A percentile compares a stretch with the other conserved stretches of the same genome.
Evolutionary conservation across 2,113 vertebrate genomes (phyloP).

Genomic region (Mirounga angustirostris): DNA sequence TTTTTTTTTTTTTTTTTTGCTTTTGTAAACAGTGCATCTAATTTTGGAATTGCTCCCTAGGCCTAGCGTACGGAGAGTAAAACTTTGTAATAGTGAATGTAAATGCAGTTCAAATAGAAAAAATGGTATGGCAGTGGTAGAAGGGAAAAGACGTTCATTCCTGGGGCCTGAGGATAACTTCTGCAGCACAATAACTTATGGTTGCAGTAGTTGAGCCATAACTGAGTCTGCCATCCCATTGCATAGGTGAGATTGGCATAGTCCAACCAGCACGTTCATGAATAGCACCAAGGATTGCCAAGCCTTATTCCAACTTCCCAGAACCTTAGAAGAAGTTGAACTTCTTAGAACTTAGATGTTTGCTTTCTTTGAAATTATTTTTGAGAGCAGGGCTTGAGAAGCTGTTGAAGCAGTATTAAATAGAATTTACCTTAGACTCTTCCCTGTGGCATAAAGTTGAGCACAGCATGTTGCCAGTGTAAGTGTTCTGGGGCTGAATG

Average conservation of each 20-base stretch:
- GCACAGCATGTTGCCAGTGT: background rate
- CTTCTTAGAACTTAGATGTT: conserved; percentile 76
- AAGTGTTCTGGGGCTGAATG: background rate
- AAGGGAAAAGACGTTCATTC: background rate
- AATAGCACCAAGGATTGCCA: conserved; percentile 71
- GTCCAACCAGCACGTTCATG: conserved; percentile 66
- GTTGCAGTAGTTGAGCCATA: background rate
- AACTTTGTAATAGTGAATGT: conserved; percentile 34
- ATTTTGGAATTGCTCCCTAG: conserved; percentile 59
- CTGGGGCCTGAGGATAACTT: background rate
- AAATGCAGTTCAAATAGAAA: conserved; percentile 35
- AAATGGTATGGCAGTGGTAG: background rate
- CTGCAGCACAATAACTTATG: conserved; percentile 25
- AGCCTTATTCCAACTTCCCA: conserved; percentile 68
- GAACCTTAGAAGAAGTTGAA: conserved; percentile 64
- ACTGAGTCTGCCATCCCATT: conserved; percentile 52
- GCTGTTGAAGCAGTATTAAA: background rate
- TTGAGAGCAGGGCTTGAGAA: conserved; percentile 56
- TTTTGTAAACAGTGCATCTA: conserved; percentile 54
- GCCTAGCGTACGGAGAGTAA: background rate
- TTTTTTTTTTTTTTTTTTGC: background rate
- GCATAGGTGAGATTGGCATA: conserved; percentile 68
- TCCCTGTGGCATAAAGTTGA: background rate
- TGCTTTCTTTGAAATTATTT: conserved; percentile 78
- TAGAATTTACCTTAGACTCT: background rate